Percentiles rank a stretch among this genome's conserved stretches.
phyloP scores from a whole-genome alignment of 2,113 vertebrate genomes.

The Hyperoodon ampullatus region DNA sequence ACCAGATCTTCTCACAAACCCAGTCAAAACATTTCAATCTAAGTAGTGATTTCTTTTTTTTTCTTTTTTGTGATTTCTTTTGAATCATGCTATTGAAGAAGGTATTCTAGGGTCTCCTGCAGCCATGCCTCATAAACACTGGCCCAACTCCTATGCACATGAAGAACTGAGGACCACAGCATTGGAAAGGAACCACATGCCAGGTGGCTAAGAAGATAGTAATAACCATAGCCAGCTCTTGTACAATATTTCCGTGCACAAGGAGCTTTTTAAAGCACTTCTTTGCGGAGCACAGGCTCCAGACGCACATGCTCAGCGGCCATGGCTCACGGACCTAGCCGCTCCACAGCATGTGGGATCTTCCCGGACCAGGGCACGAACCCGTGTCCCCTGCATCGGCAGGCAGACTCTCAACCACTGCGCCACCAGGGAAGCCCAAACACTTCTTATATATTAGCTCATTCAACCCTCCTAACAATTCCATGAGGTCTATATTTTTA shows the following conservation, averaged over 20 bases:
- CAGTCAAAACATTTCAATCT: neutral
- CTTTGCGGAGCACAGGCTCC: too few relatives aligned
- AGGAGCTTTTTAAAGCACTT: neutral
- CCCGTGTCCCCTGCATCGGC: too few relatives aligned
- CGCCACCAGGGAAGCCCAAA: too few relatives aligned
- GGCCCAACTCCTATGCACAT: rapidly evolving
- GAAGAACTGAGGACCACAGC: rapidly evolving
- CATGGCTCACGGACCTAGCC: too few relatives aligned
- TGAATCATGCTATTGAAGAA: too few relatives aligned
- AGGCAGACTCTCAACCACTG: too few relatives aligned
- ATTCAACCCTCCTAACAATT: neutral
- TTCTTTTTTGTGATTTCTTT: neutral
- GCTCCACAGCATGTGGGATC: too few relatives aligned
- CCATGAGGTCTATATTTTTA: neutral
- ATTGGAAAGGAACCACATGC: rapidly evolving
- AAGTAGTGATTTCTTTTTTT: neutral
- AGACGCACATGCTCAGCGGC: too few relatives aligned
- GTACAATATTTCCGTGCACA: rapidly evolving
- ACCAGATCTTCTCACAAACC: neutral
- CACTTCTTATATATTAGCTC: neutral
- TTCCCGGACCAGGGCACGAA: too few relatives aligned
- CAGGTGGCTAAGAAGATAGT: too few relatives aligned
- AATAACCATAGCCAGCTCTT: too few relatives aligned
- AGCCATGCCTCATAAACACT: neutral
- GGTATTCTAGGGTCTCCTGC: neutral